Conservation (phyloP, 2,797 vertebrate genomes). For the Platyrinchus mystaceus region DNA sequence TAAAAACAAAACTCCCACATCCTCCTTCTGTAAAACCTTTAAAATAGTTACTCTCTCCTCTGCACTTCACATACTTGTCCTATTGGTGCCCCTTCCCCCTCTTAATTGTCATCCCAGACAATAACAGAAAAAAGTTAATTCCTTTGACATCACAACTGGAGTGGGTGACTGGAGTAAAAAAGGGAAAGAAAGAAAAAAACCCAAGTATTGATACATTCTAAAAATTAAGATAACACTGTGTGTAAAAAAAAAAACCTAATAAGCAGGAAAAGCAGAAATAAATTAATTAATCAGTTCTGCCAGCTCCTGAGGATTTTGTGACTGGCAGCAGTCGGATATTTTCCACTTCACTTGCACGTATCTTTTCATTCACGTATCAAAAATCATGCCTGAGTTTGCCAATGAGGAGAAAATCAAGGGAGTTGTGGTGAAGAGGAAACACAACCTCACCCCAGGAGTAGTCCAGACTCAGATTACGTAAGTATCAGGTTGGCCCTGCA, state of each 20-base stretch:
- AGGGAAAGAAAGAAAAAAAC: background rate
- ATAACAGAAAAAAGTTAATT: background rate
- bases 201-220: background rate
- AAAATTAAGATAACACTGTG: background rate
- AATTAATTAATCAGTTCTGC: background rate
- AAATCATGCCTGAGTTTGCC: background rate
- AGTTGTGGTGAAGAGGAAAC: background rate
- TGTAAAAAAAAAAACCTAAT: background rate
- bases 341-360: background rate
- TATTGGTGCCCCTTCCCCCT: background rate
- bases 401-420: background rate
- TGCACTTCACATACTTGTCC: background rate
- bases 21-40: background rate
- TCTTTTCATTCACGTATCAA: background rate
- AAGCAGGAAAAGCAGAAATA: background rate
- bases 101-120: background rate
- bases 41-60: constrained; percentile 17
- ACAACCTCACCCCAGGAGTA: background rate
- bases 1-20: constrained; percentile 20
- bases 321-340: background rate
- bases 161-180: background rate
- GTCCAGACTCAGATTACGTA: background rate
- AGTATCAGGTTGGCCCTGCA: background rate
- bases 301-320: background rate
- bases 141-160: background rate